Evolutionary conservation across 2,888 invertebrate species (phyloP), one percentile per base, ranked within the genome.

Genomic region (Synergus japonicus): DNA sequence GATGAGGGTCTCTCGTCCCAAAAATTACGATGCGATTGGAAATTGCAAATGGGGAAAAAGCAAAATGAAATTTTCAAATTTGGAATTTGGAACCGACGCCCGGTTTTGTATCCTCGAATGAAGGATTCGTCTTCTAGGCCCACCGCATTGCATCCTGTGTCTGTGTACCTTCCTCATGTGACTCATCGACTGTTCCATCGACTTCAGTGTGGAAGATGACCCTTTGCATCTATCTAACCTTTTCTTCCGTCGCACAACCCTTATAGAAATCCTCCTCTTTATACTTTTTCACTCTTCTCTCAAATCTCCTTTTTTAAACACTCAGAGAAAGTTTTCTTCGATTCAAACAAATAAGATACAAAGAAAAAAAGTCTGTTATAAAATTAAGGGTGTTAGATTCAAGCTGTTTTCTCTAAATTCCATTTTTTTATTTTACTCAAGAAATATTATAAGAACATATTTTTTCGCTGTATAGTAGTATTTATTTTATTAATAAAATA

Each of bases 61-160:
- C 37, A 37, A 37, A 37, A 37, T 37, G 37, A 37, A 37, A 37
- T 37, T 37, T 37, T 37, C 7, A 37, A 37, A 54, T 15, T 76
- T 64, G 13, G 46, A 29, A 63, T n/a, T 43, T 76, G n/a, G 49
- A 79, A 76, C 22, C 64, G 46, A 60, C 54, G 78, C 44, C 64
- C 69, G 76, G 46, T 77, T 44, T 69, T 54, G 69, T 73, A 43
- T 67, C 41, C 60, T 69, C 63, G 29, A 18, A 13, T 58, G 29
- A 80, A 78, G 76, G 67, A 79, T 69, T 67, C 79, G 69, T 80
- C 77, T 77, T 78, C 79, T 64, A 76, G 76, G 78, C 78, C 80
- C 78, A 78, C 69, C 78, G 79, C 82, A 79, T 73, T 79, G 77
- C 80, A 79, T 79, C 76, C 76, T 83, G 81, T 80, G 79, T 82